Base-by-base conservation (phyloP, 2,113 vertebrate species). In the Ptychochromis oligacanthus region DNA sequence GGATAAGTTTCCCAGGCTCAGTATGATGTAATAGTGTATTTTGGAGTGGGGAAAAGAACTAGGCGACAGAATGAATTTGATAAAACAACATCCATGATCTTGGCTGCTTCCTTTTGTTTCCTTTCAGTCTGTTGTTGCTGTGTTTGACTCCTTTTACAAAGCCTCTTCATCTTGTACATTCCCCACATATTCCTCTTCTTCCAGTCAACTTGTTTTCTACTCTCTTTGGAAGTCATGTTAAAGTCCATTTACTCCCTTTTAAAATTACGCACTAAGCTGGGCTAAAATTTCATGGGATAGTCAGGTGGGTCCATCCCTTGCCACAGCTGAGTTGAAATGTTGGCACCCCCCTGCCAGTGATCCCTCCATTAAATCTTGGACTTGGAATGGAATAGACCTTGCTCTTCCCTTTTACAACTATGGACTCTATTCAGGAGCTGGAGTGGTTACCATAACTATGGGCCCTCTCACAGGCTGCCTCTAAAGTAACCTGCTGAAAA, bases 21-120 rank as follows among this genome's bases (percentile, higher is more conserved):
- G 65, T 84, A 84, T 95, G 94, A 95, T 95, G 91, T 95, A 93
- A 95, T 93, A n/a, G 92, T 95, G 83, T 95, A 91, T 93, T 95
- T 95, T 95, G 94, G 95, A 95, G 77, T 91, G 85, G 82, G 86
- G 84, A 90, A 91, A 90, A 89, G 81, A 95, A 91, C 85, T 85
- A 80, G 89, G 88, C 81, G 62, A 90, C 87, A 88, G 92, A 87
- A 81, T 92, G 88, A 94, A 88, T 90, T 94, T 93, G 92, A 93
- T 95, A 94, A 94, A 94, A 94, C 81, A 93, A 93, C 89, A 95
- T 90, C 75, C 49, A 87, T 15, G 31, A 85, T 93, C 92, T 94
- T 91, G 88, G 87, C 90, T 87, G 87, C 92, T 92, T 95, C 89
- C 80, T 88, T 84, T 93, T 93, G 89, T 94, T 94, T 95, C 93